Evolutionary conservation across 2,113 vertebrate genomes (phyloP).

Genomic region (Patagioenas fasciata): DNA sequence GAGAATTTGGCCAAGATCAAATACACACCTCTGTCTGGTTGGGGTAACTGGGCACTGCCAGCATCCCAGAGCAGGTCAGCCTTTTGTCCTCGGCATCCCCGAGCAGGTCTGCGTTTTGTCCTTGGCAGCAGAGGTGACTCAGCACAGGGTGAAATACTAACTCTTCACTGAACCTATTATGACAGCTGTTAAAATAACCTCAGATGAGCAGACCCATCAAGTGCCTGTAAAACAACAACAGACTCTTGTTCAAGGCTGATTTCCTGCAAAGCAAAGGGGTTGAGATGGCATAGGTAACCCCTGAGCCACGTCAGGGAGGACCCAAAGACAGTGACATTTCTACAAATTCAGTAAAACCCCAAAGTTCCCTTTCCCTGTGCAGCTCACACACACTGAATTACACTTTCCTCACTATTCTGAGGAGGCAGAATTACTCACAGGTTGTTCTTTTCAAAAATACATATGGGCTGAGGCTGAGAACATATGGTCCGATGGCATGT

Average conservation of each 20-base stretch:
- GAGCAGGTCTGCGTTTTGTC: background rate
- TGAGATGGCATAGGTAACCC: background rate
- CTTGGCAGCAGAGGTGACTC: slow-evolving; percentile 6
- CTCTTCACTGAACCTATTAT: background rate
- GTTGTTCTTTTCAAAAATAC: slow-evolving; percentile 64
- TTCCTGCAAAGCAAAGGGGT: background rate
- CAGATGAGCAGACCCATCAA: background rate
- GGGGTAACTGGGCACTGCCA: background rate
- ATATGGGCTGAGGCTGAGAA: slow-evolving; percentile 30
- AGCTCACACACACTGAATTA: background rate
- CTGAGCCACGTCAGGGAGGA: rapidly evolving
- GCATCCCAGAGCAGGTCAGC: background rate
- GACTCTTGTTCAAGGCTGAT: background rate
- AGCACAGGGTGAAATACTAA: background rate
- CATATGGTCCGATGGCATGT: slow-evolving; percentile 24
- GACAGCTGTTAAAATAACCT: slow-evolving; percentile 35
- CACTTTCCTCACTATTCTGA: slow-evolving; percentile 39
- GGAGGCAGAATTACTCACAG: slow-evolving; percentile 61
- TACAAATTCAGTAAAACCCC: background rate
- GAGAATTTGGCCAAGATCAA: background rate
- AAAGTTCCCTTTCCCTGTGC: background rate
- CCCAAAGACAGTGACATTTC: background rate
- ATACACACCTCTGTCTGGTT: background rate
- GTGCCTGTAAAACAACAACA: background rate
- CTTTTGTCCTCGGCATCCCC: background rate